These are phyloP conservation scores for Heterohyrax brucei DNA, from an alignment of 2,797 vertebrate species.

Conservation along the genomic window DNA sequence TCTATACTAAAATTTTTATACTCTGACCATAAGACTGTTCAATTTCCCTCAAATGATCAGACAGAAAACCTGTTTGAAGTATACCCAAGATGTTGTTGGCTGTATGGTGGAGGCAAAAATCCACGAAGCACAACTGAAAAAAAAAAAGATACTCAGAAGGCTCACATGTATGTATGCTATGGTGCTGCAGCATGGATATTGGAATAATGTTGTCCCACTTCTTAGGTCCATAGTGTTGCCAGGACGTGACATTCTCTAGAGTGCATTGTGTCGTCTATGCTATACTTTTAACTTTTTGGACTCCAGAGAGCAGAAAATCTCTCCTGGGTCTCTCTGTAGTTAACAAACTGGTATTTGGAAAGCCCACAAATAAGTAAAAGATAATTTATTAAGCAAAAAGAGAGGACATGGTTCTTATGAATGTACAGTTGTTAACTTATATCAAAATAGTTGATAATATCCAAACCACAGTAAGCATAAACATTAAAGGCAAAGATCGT, in stretches of 20 bases:
- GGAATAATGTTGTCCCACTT: background rate
- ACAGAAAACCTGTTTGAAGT: background rate
- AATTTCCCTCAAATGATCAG: background rate
- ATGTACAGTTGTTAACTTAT: conserved; percentile 8
- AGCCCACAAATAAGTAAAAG: background rate
- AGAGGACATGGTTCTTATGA: background rate
- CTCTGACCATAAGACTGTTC: background rate
- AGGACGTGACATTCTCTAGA: background rate
- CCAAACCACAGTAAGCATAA: background rate
- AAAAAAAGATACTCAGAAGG: background rate
- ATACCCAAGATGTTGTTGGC: background rate
- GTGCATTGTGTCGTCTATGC: background rate
- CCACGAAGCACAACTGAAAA: background rate
- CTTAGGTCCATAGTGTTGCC: background rate
- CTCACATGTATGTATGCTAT: background rate
- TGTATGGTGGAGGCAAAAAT: background rate
- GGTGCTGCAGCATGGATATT: background rate
- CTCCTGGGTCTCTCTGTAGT: background rate
- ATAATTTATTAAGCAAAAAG: conserved; percentile 26
- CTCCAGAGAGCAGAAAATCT: background rate
- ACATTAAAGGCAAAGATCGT: background rate
- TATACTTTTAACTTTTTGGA: background rate
- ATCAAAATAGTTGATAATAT: conserved; percentile 45
- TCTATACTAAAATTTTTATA: background rate
- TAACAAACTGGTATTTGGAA: conserved; percentile 6